These are phyloP conservation scores for Athene noctua DNA, from an alignment of 2,113 vertebrate species.

Conservation along the genomic window DNA sequence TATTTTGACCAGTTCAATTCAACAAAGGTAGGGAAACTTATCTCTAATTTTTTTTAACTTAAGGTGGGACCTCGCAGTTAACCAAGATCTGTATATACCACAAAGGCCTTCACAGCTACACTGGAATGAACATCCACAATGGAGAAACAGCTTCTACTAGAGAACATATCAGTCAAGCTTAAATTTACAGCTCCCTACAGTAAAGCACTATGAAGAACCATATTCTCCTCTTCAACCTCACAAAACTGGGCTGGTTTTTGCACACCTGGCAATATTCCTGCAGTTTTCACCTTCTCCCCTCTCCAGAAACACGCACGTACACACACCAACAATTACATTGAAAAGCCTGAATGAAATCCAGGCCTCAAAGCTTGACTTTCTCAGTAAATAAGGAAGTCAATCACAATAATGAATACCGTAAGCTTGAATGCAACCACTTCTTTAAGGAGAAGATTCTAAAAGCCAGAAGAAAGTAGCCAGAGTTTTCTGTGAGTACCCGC, in stretches of 20 bases:
- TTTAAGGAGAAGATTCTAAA: not conserved
- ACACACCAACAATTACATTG: rapidly evolving
- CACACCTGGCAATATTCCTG: rapidly evolving
- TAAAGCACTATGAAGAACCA: not conserved
- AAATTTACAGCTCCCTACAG: not conserved
- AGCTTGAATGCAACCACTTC: not conserved
- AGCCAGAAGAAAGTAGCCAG: not conserved
- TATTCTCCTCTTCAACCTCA: not conserved
- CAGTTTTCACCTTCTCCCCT: not conserved
- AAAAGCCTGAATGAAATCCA: not conserved
- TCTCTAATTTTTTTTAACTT: not conserved
- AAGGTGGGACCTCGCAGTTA: not conserved
- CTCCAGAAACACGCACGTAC: not conserved
- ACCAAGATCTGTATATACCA: not conserved
- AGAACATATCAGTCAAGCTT: not conserved
- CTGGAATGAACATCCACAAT: not conserved
- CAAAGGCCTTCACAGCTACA: not conserved
- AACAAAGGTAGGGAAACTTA: not conserved
- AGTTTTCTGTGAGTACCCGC: not conserved
- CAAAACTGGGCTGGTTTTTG: not conserved
- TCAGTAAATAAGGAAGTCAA: not conserved
- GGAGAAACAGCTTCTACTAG: not conserved
- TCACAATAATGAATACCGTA: not conserved
- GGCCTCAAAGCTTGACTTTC: not conserved
- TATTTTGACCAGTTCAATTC: not conserved